These are phyloP conservation scores for Lucinisca nassula DNA, from an alignment of 2,888 invertebrate species.

Conservation along the genomic window DNA sequence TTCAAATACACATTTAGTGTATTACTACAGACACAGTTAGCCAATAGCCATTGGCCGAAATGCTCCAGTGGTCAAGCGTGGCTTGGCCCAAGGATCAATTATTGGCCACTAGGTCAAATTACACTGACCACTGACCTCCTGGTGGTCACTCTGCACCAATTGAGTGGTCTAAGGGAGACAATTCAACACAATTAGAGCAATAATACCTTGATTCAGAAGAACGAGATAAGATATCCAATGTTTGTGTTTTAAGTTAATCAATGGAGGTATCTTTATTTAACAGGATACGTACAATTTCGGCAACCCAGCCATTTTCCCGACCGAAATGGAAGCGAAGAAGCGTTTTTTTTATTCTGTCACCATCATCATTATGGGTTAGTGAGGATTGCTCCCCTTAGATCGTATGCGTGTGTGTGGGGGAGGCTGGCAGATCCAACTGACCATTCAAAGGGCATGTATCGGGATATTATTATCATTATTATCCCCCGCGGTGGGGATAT, in stretches of 20 bases:
- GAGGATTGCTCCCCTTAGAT: not conserved
- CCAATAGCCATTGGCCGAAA: conserved; percentile 70
- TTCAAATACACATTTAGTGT: not conserved
- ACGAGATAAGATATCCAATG: no score
- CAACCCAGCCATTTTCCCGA: not conserved
- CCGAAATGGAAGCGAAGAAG: not conserved
- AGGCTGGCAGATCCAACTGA: no score
- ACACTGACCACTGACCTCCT: conserved; percentile 62
- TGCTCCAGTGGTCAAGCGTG: conserved; percentile 54
- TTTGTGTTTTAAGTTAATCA: no score
- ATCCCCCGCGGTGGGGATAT: no score
- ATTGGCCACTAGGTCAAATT: conserved; percentile 63
- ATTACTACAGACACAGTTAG: conserved; percentile 35
- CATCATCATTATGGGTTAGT: not conserved
- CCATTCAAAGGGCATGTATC: no score
- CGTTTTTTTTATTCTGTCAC: not conserved
- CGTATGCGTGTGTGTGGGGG: not conserved
- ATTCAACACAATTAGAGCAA: not conserved
- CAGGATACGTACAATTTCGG: not conserved
- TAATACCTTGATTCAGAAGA: no score
- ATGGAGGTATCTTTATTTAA: no score
- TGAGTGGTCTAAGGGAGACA: not conserved
- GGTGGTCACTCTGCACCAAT: not conserved
- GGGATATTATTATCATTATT: no score
- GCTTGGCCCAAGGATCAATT: conserved; percentile 30